Percentiles rank a stretch among this genome's conserved stretches.
phyloP scores from a whole-genome alignment of 2,888 invertebrate species.

The Plebejus argus region DNA sequence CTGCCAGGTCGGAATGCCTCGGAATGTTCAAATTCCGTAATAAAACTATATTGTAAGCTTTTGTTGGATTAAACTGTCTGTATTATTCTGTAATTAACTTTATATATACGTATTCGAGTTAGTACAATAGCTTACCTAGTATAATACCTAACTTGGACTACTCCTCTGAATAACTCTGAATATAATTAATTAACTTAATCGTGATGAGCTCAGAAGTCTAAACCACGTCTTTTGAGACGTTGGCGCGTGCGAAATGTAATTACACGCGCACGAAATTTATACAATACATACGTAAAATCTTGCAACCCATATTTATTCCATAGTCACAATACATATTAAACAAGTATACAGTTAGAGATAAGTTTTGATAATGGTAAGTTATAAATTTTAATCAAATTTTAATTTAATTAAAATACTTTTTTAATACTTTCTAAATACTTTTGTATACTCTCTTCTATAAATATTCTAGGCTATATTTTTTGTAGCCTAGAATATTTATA shows the following conservation, averaged over 20 bases:
- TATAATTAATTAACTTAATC: slow-evolving; percentile 6
- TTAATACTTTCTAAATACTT: too few relatives aligned
- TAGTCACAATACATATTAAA: too few relatives aligned
- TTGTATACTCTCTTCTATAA: too few relatives aligned
- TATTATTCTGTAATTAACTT: slow-evolving; percentile 7
- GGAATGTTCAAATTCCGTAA: neutral
- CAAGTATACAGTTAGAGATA: too few relatives aligned
- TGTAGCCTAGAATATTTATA: too few relatives aligned
- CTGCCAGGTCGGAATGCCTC: neutral
- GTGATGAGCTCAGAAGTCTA: neutral
- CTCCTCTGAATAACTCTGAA: neutral
- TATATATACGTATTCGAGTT: neutral
- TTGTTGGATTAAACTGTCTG: neutral
- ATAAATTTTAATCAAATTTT: too few relatives aligned
- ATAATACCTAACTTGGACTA: neutral
- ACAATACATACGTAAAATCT: too few relatives aligned
- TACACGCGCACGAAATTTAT: neutral
- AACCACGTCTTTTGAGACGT: neutral
- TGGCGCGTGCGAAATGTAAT: neutral
- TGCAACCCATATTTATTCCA: too few relatives aligned
- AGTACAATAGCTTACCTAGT: neutral
- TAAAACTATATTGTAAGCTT: neutral
- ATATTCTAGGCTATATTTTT: too few relatives aligned
- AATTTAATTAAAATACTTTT: too few relatives aligned
- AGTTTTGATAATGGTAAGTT: too few relatives aligned